Evolutionary conservation across 2,797 vertebrate species (phyloP).

Genomic region (Synaphobranchus kaupii): DNA sequence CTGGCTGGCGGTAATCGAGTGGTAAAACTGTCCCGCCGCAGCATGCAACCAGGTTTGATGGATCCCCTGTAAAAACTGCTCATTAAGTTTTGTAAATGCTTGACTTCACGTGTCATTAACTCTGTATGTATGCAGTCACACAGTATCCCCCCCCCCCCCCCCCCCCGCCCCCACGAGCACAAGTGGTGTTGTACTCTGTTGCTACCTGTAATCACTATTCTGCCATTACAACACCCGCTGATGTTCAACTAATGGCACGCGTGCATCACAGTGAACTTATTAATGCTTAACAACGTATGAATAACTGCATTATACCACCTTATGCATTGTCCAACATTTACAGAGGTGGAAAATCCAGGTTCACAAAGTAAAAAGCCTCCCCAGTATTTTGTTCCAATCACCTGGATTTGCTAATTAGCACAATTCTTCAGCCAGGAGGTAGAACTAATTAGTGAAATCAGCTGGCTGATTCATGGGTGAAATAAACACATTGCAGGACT

Average conservation of each 20-base stretch:
- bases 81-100: conserved; percentile 12
- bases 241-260: neutral
- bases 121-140: neutral
- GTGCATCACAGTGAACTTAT: neutral
- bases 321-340: neutral
- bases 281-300: neutral
- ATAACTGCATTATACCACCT: neutral
- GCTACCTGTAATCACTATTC: conserved; percentile 16
- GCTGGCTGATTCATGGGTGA: too few relatives aligned
- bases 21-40: neutral
- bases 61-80: neutral
- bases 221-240: neutral
- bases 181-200: neutral
- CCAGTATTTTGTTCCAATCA: too few relatives aligned
- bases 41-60: neutral
- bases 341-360: too few relatives aligned
- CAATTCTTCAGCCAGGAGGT: too few relatives aligned
- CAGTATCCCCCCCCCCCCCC: neutral
- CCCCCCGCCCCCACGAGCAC: neutral
- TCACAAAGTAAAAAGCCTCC: too few relatives aligned
- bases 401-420: too few relatives aligned
- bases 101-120: conserved; percentile 1
- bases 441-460: too few relatives aligned
- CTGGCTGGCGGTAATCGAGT: neutral
- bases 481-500: too few relatives aligned